Base-by-base conservation (phyloP, 1,140 invertebrate genomes). In the Danaus plexippus region DNA sequence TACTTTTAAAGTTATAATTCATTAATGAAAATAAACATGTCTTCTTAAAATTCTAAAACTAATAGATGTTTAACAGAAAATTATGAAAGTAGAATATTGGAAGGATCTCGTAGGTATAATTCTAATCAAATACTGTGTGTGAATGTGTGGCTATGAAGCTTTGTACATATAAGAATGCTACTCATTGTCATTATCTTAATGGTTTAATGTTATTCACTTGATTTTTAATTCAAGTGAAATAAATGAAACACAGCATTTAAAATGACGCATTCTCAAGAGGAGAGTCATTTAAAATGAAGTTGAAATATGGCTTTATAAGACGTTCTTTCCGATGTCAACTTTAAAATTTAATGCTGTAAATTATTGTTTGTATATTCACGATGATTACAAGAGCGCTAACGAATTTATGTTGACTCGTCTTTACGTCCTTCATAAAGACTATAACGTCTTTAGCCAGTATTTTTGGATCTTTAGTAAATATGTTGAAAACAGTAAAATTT, bases 281-380 rank as follows among this genome's bases (percentile, higher is more conserved):
- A 66, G 64, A 71, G 57, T 75, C 74, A 75, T 77, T 66, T 75
- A 73, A 73, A 71, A 73, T 68, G 61, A 68, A 64, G 57, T 65
- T 84, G 73, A 84, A 67, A 75, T 83, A 85, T 75, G 22, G 63
- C 80, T 79, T 71, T 81, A 86, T 83, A 81, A 81, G 78, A 81
- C 71, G 74, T 78, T 86, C 83, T 84, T 84, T 86, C 80, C 75
- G 75, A 77, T 82, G 80, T 86, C 83, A 86, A 86, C 83, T 86
- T 86, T 83, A 77, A 81, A 83, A 86, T 83, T 81, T 86, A 86
- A 71, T 70, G 67, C 62, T 15, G 72, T 86, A 73, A 84, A 67
- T 78, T 81, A 82, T 82, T 69, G 75, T 62, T 62, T 67, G 75
- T 70, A 70, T 77, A 74, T 80, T 82, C 62, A 57, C 71, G 81